Percentiles rank a stretch among this genome's conserved stretches.
phyloP scores from a whole-genome alignment of 1,140 invertebrate species.

The Panagrolaimus sp. region DNA sequence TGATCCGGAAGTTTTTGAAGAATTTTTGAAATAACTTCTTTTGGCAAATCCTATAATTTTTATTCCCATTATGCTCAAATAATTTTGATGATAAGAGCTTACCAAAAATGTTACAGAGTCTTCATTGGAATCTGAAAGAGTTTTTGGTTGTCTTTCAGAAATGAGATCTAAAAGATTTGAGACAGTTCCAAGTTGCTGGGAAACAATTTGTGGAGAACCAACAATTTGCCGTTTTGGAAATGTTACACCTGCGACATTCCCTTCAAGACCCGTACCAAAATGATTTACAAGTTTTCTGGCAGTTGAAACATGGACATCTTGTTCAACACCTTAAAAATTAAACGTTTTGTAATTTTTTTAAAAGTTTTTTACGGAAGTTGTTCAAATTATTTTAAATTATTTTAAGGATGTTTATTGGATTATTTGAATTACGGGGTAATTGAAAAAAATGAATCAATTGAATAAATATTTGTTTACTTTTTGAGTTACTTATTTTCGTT shows the following conservation, averaged over 20 bases:
- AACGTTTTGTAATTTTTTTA: not conserved
- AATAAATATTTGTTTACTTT: too few species aligned
- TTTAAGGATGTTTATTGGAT: too few species aligned
- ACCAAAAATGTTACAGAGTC: slow-evolving; percentile 72
- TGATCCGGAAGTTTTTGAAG: slow-evolving; percentile 82
- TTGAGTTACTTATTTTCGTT: too few species aligned
- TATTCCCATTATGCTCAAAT: too few species aligned
- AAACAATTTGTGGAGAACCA: slow-evolving; percentile 47
- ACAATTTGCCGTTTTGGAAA: too few species aligned
- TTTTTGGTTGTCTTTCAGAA: slow-evolving; percentile 36
- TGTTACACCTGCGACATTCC: slow-evolving; percentile 49
- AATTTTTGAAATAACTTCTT: slow-evolving; percentile 85
- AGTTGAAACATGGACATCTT: slow-evolving; percentile 52
- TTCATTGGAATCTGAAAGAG: slow-evolving; percentile 70
- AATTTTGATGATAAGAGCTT: too few species aligned
- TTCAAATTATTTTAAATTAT: too few species aligned
- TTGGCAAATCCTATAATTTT: slow-evolving; percentile 70
- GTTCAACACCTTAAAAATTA: slow-evolving; percentile 44
- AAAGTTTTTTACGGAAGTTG: too few species aligned
- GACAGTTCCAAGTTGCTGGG: slow-evolving; percentile 40
- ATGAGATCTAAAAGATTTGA: slow-evolving; percentile 58
- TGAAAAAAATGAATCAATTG: too few species aligned
- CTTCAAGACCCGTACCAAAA: slow-evolving; percentile 46
- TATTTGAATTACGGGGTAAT: too few species aligned
- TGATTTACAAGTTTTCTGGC: slow-evolving; percentile 51